Evolutionary conservation across 2,888 invertebrate genomes (phyloP).

Genomic region (Dendrolimus houi): DNA sequence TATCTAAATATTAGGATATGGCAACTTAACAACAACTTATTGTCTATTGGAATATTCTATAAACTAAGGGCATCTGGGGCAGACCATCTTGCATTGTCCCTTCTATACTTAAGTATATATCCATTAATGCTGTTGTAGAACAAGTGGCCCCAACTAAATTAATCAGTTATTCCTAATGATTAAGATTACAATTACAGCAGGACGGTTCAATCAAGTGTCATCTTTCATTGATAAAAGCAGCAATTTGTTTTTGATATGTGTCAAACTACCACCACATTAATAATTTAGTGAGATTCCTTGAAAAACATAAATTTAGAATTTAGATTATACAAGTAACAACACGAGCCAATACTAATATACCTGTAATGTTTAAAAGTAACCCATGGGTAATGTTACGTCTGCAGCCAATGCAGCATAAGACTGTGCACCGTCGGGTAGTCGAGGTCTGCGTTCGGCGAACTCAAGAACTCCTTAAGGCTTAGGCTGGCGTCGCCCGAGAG

Average conservation of each 20-base stretch:
- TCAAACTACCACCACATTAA: conserved; percentile 29
- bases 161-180: conserved; percentile 3
- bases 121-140: too few relatives aligned
- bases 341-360: conserved; percentile 22
- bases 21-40: conserved; percentile 73
- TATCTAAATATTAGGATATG: conserved; percentile 73
- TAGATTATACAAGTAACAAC: conserved; percentile 16
- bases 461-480: conserved; percentile 54
- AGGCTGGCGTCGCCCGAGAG: conserved; percentile 35
- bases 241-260: conserved; percentile 47
- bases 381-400: conserved; percentile 50
- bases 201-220: conserved; percentile 53
- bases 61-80: conserved; percentile 18
- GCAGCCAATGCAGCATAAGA: conserved; percentile 72
- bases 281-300: conserved; percentile 8
- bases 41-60: conserved; percentile 68
- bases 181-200: conserved; percentile 41
- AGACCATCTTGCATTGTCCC: too few relatives aligned
- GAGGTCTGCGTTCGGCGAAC: conserved; percentile 61
- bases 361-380: conserved; percentile 12
- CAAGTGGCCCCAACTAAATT: not conserved
- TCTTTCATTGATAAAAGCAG: conserved; percentile 35
- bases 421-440: conserved; percentile 70
- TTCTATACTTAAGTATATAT: too few relatives aligned
- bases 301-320: conserved; percentile 11